A percentile compares a stretch with the other conserved stretches of the same genome.
Conservation (phyloP, 2,888 invertebrate species). For the Leptinotarsa peninsularis region DNA sequence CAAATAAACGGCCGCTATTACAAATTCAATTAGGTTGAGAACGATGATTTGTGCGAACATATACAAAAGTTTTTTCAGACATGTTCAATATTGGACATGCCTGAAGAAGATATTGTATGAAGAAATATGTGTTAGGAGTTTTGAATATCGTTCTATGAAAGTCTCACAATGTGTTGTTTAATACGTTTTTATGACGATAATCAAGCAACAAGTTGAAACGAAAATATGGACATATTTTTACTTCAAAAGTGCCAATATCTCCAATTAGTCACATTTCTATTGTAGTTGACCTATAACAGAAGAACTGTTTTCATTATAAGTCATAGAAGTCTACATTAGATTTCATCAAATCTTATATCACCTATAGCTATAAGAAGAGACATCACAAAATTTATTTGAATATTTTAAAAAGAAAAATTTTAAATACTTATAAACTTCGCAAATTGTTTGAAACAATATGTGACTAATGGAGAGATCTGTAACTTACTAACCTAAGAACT, state of each 20-base stretch:
- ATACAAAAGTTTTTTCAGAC: too few species aligned
- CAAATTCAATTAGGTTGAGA: too few species aligned
- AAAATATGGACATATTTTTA: not conserved
- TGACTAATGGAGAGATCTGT: constrained; percentile 5
- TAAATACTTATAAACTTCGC: not conserved
- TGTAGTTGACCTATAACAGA: not conserved
- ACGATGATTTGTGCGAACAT: too few species aligned
- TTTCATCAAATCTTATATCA: not conserved
- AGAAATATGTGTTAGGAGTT: too few species aligned
- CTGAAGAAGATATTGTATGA: too few species aligned
- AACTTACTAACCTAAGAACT: not conserved
- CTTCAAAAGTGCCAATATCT: not conserved
- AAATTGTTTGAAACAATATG: not conserved
- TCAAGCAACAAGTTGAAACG: not conserved
- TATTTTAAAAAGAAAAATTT: not conserved
- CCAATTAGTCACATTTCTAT: not conserved
- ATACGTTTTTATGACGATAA: too few species aligned
- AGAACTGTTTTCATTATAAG: not conserved
- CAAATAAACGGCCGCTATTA: too few species aligned
- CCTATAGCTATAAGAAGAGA: not conserved
- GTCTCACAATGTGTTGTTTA: too few species aligned
- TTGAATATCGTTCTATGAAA: too few species aligned
- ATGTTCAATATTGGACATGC: too few species aligned
- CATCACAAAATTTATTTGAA: not conserved
- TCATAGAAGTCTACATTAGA: not conserved